Base-by-base conservation (phyloP, 2,113 vertebrate genomes). In the Neodon shergylaensis region DNA sequence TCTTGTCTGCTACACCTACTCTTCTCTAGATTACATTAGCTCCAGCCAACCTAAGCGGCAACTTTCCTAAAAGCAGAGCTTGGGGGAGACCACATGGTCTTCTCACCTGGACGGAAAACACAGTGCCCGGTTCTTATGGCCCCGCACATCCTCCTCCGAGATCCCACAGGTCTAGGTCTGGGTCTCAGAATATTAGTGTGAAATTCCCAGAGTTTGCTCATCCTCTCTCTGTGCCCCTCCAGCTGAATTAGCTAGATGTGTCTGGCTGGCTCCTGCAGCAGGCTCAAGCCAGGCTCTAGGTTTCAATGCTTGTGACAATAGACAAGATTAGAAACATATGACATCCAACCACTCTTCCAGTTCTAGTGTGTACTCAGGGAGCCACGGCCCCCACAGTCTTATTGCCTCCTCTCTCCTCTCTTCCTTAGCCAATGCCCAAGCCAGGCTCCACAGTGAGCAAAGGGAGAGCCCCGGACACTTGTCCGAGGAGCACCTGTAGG, bases 61-160 rank as follows among this genome's bases (percentile, higher is more conserved):
- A 16, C 82, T 19, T 31, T 31, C 19, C 39, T 78, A 9, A 68
- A 70, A 2, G 54, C 65, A 31, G 4, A 94, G 22, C 6, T 13
- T 42, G 0, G 12, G 33, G 4, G 11, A 66, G 22, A 44, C 11
- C 8, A n/a, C 72, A 1, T 1, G 39, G 28, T 2, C 0, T 6
- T 61, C 3, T 70, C 31, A 49, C 11, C 21, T 79, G 47, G 47
- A 6, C 28, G 22, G 44, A 24, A 44, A 54, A 31, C 5, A 21
- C 1, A 1, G 8, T 24, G 28, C 14, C 42, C 12, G 13, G 5
- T 10, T 26, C 92, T 61, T 28, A 4, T 16, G 5, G 65, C 24
- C 19, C 19, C 0, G 1, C 33, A 54, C 5, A 4, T 42, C 36
- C 58, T 76, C 31, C 4, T 58, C 54, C 0, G 7, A 73, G 74